These are phyloP conservation scores for Doris montereyensis DNA, from an alignment of 2,888 invertebrate species.

Conservation along the genomic window DNA sequence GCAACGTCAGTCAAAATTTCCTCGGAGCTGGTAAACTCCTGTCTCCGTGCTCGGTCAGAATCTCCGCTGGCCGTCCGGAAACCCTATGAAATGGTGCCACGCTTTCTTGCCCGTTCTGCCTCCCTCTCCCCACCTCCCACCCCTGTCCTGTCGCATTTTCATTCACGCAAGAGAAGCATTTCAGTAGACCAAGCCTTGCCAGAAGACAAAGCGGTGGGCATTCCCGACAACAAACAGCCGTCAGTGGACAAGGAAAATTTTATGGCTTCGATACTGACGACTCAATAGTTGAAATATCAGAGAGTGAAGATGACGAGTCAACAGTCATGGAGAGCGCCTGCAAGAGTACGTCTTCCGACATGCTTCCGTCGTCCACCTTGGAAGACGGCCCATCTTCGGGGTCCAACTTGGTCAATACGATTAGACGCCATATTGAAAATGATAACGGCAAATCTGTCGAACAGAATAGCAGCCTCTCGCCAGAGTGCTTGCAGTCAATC, in stretches of 20 bases:
- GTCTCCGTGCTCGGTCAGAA: conserved; percentile 18
- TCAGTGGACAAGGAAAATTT: not conserved
- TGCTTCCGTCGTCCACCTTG: too few species aligned
- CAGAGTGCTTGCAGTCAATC: conserved; percentile 34
- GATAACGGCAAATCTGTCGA: not conserved
- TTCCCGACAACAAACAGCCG: not conserved
- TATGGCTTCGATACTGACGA: too few species aligned
- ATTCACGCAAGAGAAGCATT: not conserved
- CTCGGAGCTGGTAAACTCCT: too few species aligned
- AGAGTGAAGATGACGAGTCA: conserved; percentile 28
- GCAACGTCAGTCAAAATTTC: conserved; percentile 20
- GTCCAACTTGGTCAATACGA: too few species aligned
- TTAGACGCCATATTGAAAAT: not conserved
- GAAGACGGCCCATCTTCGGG: too few species aligned
- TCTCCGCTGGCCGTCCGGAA: conserved; percentile 27
- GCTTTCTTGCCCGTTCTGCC: not conserved
- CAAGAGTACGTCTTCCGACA: too few species aligned
- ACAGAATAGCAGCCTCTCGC: conserved; percentile 6
- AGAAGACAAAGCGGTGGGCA: not conserved
- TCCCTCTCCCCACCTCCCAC: conserved; percentile 40
- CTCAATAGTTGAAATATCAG: conserved; percentile 8
- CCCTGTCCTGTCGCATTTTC: not conserved
- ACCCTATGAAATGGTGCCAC: not conserved
- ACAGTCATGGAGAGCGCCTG: conserved; percentile 13
- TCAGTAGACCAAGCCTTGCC: not conserved